A percentile compares a stretch with the other conserved stretches of the same genome.
phyloP scores from a whole-genome alignment of 2,797 vertebrate genomes.

The Monodelphis domestica region DNA sequence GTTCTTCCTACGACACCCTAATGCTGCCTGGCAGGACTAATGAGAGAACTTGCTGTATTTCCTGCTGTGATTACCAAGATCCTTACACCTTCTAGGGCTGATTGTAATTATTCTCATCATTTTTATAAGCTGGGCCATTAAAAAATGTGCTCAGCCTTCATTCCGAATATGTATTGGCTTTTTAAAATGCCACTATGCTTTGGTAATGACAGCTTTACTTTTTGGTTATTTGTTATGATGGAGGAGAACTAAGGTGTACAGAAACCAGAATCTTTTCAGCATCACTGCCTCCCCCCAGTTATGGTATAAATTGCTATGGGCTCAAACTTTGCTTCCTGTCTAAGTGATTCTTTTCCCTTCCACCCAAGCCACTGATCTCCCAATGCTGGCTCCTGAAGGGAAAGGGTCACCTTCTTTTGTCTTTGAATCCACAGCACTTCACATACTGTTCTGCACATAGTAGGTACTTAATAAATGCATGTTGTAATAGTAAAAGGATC shows the following conservation, averaged over 20 bases:
- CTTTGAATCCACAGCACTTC: not conserved
- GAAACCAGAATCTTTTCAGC: not conserved
- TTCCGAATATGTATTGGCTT: not conserved
- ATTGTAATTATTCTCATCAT: not conserved
- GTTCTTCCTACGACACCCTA: not conserved
- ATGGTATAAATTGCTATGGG: not conserved
- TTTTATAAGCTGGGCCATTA: not conserved
- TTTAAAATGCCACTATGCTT: not conserved
- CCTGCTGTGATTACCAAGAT: not conserved
- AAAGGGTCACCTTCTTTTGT: not conserved
- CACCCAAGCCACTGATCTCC: not conserved
- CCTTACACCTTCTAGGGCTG: slow-evolving; percentile 7
- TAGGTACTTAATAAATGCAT: not conserved
- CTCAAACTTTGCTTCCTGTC: not conserved
- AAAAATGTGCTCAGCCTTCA: not conserved
- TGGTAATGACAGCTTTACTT: not conserved
- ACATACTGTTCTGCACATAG: not conserved
- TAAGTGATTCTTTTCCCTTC: not conserved
- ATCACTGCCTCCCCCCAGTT: not conserved
- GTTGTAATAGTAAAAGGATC: not conserved
- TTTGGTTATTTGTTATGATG: not conserved
- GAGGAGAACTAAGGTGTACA: not conserved
- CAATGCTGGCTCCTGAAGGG: not conserved
- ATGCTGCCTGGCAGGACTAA: not conserved
- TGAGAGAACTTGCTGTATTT: not conserved